phyloP scores from a whole-genome alignment of 2,797 vertebrate species.

The Gorsachius magnificus region DNA sequence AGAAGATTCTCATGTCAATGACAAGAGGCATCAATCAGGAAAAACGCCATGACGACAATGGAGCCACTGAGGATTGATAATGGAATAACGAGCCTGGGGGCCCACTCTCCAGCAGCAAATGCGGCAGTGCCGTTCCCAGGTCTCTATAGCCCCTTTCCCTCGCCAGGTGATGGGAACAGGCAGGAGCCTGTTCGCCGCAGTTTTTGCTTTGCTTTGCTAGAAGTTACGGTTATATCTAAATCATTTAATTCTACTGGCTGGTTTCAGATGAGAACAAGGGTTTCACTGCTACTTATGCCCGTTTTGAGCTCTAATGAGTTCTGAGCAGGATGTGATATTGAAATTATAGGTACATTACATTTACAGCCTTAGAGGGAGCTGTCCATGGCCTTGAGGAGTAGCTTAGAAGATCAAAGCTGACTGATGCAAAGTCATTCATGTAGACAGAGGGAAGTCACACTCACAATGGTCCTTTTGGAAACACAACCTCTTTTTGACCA shows the following conservation, averaged over 20 bases:
- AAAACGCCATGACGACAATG: background rate
- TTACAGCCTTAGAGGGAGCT: conserved; percentile 21
- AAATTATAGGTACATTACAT: conserved; percentile 39
- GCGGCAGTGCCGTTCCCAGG: background rate
- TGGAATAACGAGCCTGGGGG: background rate
- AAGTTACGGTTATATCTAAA: background rate
- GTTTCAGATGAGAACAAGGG: conserved; percentile 20
- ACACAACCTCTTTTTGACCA: conserved; percentile 17
- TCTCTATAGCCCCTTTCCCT: background rate
- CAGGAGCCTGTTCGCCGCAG: background rate
- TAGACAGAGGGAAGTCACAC: background rate
- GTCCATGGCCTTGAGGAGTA: conserved; percentile 2
- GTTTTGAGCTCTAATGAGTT: conserved; percentile 37
- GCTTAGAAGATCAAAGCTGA: conserved; percentile 45
- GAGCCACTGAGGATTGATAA: background rate
- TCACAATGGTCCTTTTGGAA: conserved; percentile 27
- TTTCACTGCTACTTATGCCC: conserved; percentile 7
- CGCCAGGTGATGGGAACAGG: background rate
- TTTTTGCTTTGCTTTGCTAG: conserved; percentile 20
- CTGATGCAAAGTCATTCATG: conserved; percentile 34
- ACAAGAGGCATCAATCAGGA: conserved; percentile 38
- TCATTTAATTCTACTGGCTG: background rate
- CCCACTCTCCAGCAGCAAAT: background rate
- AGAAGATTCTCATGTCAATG: conserved; percentile 47
- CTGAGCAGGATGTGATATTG: conserved; percentile 29